Evolutionary conservation across 2,888 invertebrate species (phyloP).

Genomic region (Crocallis elinguaria): DNA sequence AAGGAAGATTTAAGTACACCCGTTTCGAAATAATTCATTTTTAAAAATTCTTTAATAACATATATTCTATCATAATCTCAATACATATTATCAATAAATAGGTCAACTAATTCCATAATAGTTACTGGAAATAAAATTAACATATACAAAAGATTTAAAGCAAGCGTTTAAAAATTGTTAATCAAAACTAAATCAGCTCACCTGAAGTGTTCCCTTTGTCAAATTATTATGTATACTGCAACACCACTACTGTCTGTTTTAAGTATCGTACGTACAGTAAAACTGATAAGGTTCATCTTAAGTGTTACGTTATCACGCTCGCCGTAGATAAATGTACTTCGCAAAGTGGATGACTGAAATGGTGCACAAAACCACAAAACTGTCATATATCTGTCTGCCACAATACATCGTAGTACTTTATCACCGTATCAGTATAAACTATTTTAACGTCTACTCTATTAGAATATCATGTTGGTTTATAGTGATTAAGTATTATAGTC

Average conservation of each 20-base stretch:
- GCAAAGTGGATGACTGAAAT: constrained; percentile 10
- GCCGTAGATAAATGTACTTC: constrained; percentile 39
- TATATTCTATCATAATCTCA: no score
- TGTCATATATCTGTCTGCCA: no score
- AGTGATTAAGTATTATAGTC: no score
- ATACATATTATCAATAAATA: no score
- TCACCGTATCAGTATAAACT: neutral
- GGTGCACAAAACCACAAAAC: neutral
- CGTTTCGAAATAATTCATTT: no score
- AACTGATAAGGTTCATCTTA: constrained; percentile 72
- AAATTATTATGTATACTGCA: constrained; percentile 49
- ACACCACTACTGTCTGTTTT: constrained; percentile 37
- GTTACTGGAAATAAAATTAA: no score
- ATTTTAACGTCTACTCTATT: no score
- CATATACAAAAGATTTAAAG: no score
- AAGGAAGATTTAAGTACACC: no score
- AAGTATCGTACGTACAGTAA: constrained; percentile 40
- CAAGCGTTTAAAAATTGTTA: neutral
- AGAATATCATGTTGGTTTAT: no score
- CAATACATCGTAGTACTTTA: neutral
- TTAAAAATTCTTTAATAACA: no score
- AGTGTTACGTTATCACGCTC: constrained; percentile 58
- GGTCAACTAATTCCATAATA: no score
- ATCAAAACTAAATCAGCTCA: constrained; percentile 43
- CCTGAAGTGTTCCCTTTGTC: constrained; percentile 54